Base-by-base conservation (phyloP, 2,888 invertebrate genomes). In the Tenthredo scrophulariae region DNA sequence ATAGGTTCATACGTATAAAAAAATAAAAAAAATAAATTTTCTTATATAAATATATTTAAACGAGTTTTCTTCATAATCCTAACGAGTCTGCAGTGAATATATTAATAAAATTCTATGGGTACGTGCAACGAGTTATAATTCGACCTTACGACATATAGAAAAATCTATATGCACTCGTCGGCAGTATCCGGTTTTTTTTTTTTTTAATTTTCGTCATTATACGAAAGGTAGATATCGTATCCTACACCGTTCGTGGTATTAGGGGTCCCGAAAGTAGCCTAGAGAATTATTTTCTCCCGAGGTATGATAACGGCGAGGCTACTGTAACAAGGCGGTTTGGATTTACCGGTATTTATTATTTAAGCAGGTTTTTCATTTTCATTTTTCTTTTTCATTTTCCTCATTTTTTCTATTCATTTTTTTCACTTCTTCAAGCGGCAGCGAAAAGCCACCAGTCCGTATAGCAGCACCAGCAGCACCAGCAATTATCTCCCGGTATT, bases 261-360 rank as follows among this genome's bases (percentile, higher is more conserved):
- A n/a, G 26, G 62, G 7, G 9, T n/a, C 62, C 62, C 22, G 26
- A 62, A 26, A 62, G 62, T 62, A 26, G 62, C 62, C 62, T n/a
- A 62, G 37, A 40, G 33, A 33, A 70, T 37, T 29, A 70, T 13
- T 37, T 33, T n/a, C 37, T 70, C 70, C 37, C n/a, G 18, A 40
- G 70, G 37, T 70, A 70, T 65, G n/a, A 26, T 26, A 62, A 26
- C 62, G 10, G 26, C 22, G 62, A 26, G 10, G 62, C 26, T n/a
- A n/a, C n/a, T 26, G 26, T 9, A 62, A n/a, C 2, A 26, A 10
- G 15, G 67, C 3, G 26, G 70, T 70, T 70, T n/a, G 37, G 33
- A 70, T 37, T 70, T n/a, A 40, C n/a, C 37, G 40, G 37, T 37
- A 70, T 37, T 37, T 62, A 62, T 62, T 70, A 70, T 70, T 70